Base-by-base conservation (phyloP, 2,888 invertebrate species). In the Elgonia sp. region DNA sequence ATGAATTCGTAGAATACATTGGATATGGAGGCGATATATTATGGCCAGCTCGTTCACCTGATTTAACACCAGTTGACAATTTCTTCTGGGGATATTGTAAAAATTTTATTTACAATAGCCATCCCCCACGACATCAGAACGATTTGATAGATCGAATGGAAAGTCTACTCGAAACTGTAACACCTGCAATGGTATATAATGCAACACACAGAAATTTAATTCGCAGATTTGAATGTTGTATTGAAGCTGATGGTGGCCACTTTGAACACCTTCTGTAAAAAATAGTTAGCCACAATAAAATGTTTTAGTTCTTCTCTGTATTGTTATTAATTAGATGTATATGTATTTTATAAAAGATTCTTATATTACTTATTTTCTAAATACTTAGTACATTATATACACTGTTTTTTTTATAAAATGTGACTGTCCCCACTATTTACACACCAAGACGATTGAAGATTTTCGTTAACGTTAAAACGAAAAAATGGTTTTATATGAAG, bases 61-160 rank as follows among this genome's bases (percentile, higher is more conserved):
- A 82, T 21, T 42, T 82, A 20, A 39, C 46, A 29, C 62, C 82
- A 0, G 29, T 62, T 12, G 73, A 82, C 14, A 53, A 6, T 42
- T 81, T 73, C 55, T n/a, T 73, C 1, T 82, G 82, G 82, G 73
- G 82, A 16, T 53, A 53, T 55, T 12, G 29, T 0, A 82, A 82
- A 53, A 12, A 42, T 42, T 29, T 40, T 46, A 21, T 75, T 2
- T 75, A 62, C 20, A 37, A n/a, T 29, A 0, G 5, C 12, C 18
- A 29, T 60, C 46, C n/a, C 4, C 60, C 46, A 16, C 0, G 1
- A 20, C 5, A 6, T n/a, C 16, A 6, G 5, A 42, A 60, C 1
- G 60, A 75, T 1, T 29, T 75, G 21, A 1, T 42, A 16, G 60
- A 60, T 3, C 2, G 72, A n/a, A 72, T 72, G 18, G 46, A 75